Conservation (phyloP, 1,140 invertebrate species). For the Diabrotica virgifera region DNA sequence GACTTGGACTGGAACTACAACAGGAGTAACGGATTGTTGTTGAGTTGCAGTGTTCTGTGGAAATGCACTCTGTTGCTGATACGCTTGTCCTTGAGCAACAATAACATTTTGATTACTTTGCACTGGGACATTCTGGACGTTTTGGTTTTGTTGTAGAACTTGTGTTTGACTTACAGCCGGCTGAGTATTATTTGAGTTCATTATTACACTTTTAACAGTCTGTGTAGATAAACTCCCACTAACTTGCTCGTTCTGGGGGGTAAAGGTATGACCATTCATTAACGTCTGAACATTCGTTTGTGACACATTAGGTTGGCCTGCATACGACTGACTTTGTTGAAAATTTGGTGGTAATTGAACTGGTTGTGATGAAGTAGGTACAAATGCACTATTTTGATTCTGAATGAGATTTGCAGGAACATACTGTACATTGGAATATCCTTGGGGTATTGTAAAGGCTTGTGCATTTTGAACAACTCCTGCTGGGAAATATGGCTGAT, state of each 20-base stretch:
- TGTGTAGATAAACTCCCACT: slow-evolving; percentile 38
- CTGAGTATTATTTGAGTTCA: slow-evolving; percentile 36
- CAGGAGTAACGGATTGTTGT: slow-evolving; percentile 5
- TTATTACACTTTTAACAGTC: slow-evolving; percentile 42
- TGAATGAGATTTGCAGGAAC: slow-evolving; percentile 40
- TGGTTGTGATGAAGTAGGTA: slow-evolving; percentile 42
- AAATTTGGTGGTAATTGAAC: slow-evolving; percentile 42
- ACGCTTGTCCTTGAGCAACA: slow-evolving; percentile 23
- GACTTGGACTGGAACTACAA: not conserved
- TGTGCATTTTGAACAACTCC: slow-evolving; percentile 36
- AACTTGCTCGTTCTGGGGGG: slow-evolving; percentile 32
- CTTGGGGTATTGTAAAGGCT: slow-evolving; percentile 37
- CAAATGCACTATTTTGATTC: slow-evolving; percentile 44
- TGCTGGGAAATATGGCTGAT: slow-evolving; percentile 41
- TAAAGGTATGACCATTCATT: slow-evolving; percentile 44
- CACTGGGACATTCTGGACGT: slow-evolving; percentile 28
- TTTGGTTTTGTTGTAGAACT: slow-evolving; percentile 23
- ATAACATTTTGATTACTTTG: slow-evolving; percentile 25
- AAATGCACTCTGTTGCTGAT: slow-evolving; percentile 20
- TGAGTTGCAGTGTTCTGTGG: slow-evolving; percentile 15
- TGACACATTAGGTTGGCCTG: slow-evolving; percentile 36
- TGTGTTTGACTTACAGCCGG: slow-evolving; percentile 30
- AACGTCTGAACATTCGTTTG: slow-evolving; percentile 38
- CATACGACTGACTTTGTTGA: slow-evolving; percentile 45
- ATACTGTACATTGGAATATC: slow-evolving; percentile 45